Evolutionary conservation across 2,113 vertebrate genomes (phyloP), one percentile per base, ranked within the genome.

Genomic region (Symphodus melops): DNA sequence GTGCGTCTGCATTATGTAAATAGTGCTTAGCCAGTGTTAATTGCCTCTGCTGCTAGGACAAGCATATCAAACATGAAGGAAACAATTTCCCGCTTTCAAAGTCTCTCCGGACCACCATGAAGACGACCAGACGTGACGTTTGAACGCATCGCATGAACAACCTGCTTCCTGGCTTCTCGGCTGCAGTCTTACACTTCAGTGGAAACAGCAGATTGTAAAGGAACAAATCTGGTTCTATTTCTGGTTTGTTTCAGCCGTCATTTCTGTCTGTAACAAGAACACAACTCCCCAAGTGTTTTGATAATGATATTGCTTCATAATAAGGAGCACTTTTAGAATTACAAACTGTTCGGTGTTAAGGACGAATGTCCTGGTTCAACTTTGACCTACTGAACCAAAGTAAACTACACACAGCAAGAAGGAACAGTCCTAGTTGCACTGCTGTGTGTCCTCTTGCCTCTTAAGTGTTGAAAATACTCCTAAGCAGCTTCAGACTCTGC

Each of bases 21-120:
- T 91, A 90, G 39, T 74, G 68, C 89, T 91, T 88, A 90, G 86
- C 83, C 81, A 37, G 58, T 88, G 86, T 84, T 93, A 93, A 92
- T 92, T 89, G 90, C 91, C 75, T 86, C 68, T 66, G 79, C 87
- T 83, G 82, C 60, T 41, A 74, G 69, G 75, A 86, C 75, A 75
- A 86, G 87, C 83, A 83, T 77, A 86, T 79, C 62, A 86, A 77
- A 90, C 49, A 55, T 83, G 80, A 75, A 75, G 59, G 75, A 81
- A 83, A 76, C 60, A 58, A 56, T 77, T 81, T 75, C n/a, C 53
- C 7, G 17, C 67, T 82, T 81, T 86, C 63, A 80, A 77, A 84
- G 51, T 72, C 73, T 83, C 67, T 68, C 75, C 17, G 51, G 64
- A 25, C 54, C 63, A 65, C 52, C 6, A 14, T 66, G 37, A 77